Evolutionary conservation across 2,797 vertebrate genomes (phyloP).

Genomic region (Neosilurus hyrtlii): DNA sequence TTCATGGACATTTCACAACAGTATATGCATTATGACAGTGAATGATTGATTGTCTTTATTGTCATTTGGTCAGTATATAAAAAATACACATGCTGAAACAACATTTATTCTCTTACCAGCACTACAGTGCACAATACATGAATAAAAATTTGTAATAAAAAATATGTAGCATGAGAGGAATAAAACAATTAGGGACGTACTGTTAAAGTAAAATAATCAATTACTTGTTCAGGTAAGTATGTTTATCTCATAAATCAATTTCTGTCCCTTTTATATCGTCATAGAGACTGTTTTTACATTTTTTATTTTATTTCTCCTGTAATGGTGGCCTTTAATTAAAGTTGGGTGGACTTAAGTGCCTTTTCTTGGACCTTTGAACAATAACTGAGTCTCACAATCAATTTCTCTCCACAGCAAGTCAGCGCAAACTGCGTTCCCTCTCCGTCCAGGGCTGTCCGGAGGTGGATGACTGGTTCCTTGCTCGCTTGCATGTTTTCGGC

Average conservation of each 20-base stretch:
- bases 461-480: conserved; percentile 84
- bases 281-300: neutral
- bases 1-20: neutral
- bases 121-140: too few relatives aligned
- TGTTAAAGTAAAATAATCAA: neutral
- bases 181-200: neutral
- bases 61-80: too few relatives aligned
- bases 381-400: neutral
- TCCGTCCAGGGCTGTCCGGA: conserved; percentile 74
- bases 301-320: neutral
- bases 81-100: too few relatives aligned
- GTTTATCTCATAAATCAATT: neutral
- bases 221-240: neutral
- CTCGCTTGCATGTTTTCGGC: conserved; percentile 73
- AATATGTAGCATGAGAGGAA: neutral
- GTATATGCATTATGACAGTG: neutral
- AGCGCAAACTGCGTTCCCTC: conserved; percentile 70
- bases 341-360: neutral
- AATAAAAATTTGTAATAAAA: too few relatives aligned
- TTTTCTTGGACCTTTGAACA: neutral
- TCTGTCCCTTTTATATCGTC: neutral
- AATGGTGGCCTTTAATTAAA: neutral
- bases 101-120: too few relatives aligned
- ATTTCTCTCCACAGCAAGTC: conserved; percentile 62
- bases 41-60: too few relatives aligned